phyloP scores from a whole-genome alignment of 2,113 vertebrate species.

The Ivindomyrus marchei region DNA sequence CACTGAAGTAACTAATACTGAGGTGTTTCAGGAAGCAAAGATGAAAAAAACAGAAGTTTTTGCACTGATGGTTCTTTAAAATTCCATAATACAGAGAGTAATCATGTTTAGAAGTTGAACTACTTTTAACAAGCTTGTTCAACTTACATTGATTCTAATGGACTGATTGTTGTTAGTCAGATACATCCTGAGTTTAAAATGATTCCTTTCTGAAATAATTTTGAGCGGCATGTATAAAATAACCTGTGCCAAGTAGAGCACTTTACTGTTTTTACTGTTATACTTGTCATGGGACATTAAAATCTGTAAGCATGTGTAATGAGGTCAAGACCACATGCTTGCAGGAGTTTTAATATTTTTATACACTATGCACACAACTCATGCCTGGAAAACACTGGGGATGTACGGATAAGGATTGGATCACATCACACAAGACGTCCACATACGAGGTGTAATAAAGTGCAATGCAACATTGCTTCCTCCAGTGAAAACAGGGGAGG shows the following conservation, averaged over 20 bases:
- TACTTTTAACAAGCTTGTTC: neutral
- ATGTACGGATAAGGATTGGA: neutral
- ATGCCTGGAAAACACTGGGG: neutral
- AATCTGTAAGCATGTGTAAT: neutral
- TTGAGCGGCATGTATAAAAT: neutral
- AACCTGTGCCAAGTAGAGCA: neutral
- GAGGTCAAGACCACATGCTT: neutral
- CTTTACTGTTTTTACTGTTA: neutral
- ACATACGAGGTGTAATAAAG: neutral
- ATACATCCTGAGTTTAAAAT: neutral
- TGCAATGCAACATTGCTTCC: neutral
- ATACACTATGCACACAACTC: neutral
- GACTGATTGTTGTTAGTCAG: neutral
- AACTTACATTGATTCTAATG: neutral
- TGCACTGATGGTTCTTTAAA: neutral
- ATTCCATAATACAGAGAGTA: neutral
- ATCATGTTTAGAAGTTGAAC: neutral
- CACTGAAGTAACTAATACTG: neutral
- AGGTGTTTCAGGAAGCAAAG: neutral
- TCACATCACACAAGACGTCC: neutral
- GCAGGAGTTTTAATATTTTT: neutral
- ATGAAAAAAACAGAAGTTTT: neutral
- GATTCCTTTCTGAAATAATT: neutral
- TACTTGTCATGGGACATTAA: neutral
- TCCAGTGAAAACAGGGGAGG: neutral